Base-by-base conservation (phyloP, 2,797 vertebrate genomes). In the Scyliorhinus canicula region DNA sequence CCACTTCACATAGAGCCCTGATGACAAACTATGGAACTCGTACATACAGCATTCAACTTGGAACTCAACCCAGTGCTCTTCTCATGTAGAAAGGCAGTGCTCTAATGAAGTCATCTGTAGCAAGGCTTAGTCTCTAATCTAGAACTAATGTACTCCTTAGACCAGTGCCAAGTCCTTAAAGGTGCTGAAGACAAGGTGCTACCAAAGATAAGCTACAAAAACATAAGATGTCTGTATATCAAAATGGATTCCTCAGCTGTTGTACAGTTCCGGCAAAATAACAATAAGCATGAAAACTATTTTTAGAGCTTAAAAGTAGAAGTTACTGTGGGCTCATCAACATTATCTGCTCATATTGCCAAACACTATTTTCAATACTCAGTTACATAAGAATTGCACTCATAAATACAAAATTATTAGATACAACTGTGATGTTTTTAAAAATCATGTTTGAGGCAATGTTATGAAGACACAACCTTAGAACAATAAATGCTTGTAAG, bases 341-440 rank as follows among this genome's bases (percentile, higher is more conserved):
- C 67, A 74, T 19, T 74, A 94, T 74, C 67, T 69, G 65, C 35
- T 71, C 47, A 94, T 50, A 93, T 21, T 52, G 57, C 19, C 40
- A 88, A n/a, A 71, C 26, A 71, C 24, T 26, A 28, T 69, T 65
- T 74, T 94, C 67, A 93, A 71, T 93, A 93, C 65, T 69, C 65
- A 93, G 65, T 44, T 35, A 52, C 28, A 35, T 71, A 52, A 21
- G 24, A 74, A 65, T 91, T 91, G 88, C 60, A 91, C 88, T 63
- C 88, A 55, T 69, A 52, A 69, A 69, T 94, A 94, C 65, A 94
- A 69, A n/a, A 21, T 71, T 93, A 26, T 71, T 93, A 52, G 93
- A 71, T 35, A 67, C 65, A 71, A 93, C 44, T 93, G 11, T 94
- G 47, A 47, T 55, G 16, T 9, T 94, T 52, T 65, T 26, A 44